Evolutionary conservation across 2,888 invertebrate species (phyloP).

Genomic region (Orchesella flavescens): DNA sequence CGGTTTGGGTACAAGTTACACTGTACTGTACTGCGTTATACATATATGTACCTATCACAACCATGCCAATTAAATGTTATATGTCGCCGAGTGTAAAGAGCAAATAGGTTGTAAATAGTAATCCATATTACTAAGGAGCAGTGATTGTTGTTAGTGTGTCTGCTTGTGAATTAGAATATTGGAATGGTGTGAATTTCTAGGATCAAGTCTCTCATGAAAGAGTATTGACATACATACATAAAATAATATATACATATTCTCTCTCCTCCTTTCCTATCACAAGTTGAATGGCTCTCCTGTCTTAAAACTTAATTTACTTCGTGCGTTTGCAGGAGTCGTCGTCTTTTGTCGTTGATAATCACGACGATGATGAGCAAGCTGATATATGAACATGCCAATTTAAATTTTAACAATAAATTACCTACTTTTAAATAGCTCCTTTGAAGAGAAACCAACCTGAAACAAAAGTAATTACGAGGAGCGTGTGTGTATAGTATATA

Average conservation of each 20-base stretch:
- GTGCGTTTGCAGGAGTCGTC: constrained; percentile 4
- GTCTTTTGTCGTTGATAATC: constrained; percentile 18
- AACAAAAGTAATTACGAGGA: constrained; percentile 32
- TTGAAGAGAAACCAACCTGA: background rate
- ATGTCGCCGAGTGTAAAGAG: too few species aligned
- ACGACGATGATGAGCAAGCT: constrained; percentile 8
- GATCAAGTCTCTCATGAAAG: constrained; percentile 1
- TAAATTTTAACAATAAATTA: constrained; percentile 36
- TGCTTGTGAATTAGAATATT: too few species aligned
- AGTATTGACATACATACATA: constrained; percentile 11
- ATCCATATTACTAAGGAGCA: too few species aligned
- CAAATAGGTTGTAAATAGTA: too few species aligned
- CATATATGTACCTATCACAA: too few species aligned
- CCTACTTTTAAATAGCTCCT: constrained; percentile 40
- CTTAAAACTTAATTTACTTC: constrained; percentile 42
- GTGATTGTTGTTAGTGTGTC: too few species aligned
- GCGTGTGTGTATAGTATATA: too few species aligned
- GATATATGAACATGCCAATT: constrained; percentile 44
- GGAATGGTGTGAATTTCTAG: background rate
- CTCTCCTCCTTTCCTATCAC: background rate
- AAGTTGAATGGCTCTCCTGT: background rate
- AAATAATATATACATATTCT: too few species aligned
- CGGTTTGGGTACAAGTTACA: too few species aligned
- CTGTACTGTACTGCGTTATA: too few species aligned
- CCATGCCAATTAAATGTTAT: too few species aligned